Evolutionary conservation across 2,888 invertebrate species (phyloP), one percentile per base, ranked within the genome.

Genomic region (Drepanosiphum platanoidis): DNA sequence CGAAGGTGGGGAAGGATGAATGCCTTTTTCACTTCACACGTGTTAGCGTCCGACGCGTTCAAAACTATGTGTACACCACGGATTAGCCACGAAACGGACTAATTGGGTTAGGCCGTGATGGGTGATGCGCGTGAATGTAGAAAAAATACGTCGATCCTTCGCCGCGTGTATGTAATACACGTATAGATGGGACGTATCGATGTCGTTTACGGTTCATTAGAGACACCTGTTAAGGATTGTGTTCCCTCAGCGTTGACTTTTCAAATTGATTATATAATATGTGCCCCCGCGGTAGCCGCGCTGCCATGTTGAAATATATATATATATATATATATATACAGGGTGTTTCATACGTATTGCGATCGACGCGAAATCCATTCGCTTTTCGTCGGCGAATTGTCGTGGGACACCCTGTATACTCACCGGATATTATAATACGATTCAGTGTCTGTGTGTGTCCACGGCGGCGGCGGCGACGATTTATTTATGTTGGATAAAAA

Each of bases 151-250:
- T 74, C 18, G 74, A 52, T 74, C 74, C 5, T 74, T 22, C 52
- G 32, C n/a, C n/a, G n/a, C n/a, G n/a, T n/a, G n/a, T 52, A 22
- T 22, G 5, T 52, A 52, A 9, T 39, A 66, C 9, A 7, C 9
- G 7, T 18, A 58, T 42, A 42, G 42, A 18, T 32, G 9, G n/a
- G n/a, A 66, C 7, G 32, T 74, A 74, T 52, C 52, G 32, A 74
- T 52, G 52, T 74, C 46, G n/a, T 74, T 74, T 74, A 74, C 74
- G 74, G 74, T 74, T 74, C 74, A 74, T 74, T 74, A 74, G 52
- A 52, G 74, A 74, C 74, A 74, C 74, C 72, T 74, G 72, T 74
- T 74, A 72, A 72, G 18, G 32, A 71, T 72, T 15, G 30, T 42
- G 15, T 71, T 71, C 15, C 71, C 18, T 46, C 52, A 46, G 52